Base-by-base conservation (phyloP, 2,797 vertebrate species). In the Anomalospiza imberbis region DNA sequence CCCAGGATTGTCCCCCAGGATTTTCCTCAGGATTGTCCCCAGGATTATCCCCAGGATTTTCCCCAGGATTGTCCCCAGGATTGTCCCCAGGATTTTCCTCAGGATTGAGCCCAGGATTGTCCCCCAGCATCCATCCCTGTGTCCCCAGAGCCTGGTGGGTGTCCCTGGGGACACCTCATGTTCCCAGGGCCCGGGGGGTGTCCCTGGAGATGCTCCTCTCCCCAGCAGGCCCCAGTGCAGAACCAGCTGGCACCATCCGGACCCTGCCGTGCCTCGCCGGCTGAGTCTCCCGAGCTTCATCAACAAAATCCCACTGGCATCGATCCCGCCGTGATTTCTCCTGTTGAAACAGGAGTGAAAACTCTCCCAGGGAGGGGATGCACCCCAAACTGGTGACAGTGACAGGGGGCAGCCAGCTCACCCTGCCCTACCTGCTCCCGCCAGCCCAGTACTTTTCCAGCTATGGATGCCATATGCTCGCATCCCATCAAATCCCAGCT, bases 371-470 rank as follows among this genome's bases (percentile, higher is more conserved):
- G 51, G 55, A 42, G 21, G 42, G 61, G 71, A 5, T 17, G 51
- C 16, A 13, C 7, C 81, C 81, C 74, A 38, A 4, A 12, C 1
- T 3, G 12, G 9, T 4, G 38, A 12, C 65, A 57, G 80, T 13
- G 36, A 48, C 22, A 25, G 47, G 0, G 34, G 18, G 21, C 31
- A n/a, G 60, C 36, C 58, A 71, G 72, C 72, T 58, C 6, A 1
- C 44, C 76, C 62, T 40, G 14, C 12, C 5, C 48, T 53, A 54
- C 72, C 78, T 72, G 55, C 82, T 53, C 57, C 78, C 8, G 1
- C 68, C 51, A 17, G 48, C 90, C 58, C 91, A 81, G 89, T 85
- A 89, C 83, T 95, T 93, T 95, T 94, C 93, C 92, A 94, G 91
- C 93, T 72, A 63, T 81, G 92, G 90, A 67, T 31, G 10, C 93